Evolutionary conservation across 92 coral and sea anemone genomes (phyloP), one percentile per base, ranked within the genome.

Genomic region (Phenganax marumi): DNA sequence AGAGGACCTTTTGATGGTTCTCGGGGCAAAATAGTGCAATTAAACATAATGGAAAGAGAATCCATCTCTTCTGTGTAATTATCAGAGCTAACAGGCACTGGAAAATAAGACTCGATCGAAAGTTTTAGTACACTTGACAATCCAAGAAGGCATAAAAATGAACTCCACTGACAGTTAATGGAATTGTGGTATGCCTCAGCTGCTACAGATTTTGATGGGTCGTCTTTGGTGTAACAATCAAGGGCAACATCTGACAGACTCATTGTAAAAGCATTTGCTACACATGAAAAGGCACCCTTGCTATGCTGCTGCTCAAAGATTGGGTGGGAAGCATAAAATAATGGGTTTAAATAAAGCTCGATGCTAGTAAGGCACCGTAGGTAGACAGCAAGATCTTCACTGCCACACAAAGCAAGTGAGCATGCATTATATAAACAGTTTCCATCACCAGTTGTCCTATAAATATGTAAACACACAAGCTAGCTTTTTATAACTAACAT

Each of bases 221-320:
- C 52, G 13, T 80, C 49, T 54, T 62, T 47, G 62, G 48, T 39
- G 21, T 62, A 43, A 17, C 19, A 49, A 62, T 52, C 21, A 62
- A 80, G 84, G 8, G 85, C 72, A n/a, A 18, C 76, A 39, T 81
- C 62, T 7, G 86, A 83, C 55, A 73, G 49, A 47, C 86, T 72
- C 81, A 83, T 83, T 43, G 86, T 73, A 83, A 83, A 83, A 16
- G 86, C 81, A 83, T 83, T 83, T 73, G 60, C 48, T 14, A 25
- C 50, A 12, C 54, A 71, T 14, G 50, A 13, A 76, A 72, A 83
- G 50, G 86, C 81, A 33, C 81, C 86, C 11, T 72, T 83, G 8
- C 73, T 76, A 65, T 81, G 85, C 62, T 81, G 85, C 13, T 49
- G 60, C 69, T 81, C 63, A 51, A 81, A 47, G 76, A 81, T 47